Percentiles rank a stretch among this genome's conserved stretches.
Evolutionary conservation across 2,113 vertebrate species (phyloP).

Genomic region (Sylvia atricapilla): DNA sequence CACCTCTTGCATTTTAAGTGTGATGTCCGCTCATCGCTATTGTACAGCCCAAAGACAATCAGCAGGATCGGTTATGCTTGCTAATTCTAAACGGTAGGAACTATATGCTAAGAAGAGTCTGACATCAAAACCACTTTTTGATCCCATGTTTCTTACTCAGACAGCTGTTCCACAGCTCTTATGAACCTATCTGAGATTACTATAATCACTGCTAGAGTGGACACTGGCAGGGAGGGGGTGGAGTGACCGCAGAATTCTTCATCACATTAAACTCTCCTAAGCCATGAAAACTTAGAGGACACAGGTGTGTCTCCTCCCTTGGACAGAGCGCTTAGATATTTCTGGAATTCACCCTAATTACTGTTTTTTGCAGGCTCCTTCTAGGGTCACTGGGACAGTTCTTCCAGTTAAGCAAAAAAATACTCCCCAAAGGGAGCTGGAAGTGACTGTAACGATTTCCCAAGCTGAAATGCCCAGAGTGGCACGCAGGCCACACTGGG

Average conservation of each 20-base stretch:
- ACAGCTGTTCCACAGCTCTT: background rate
- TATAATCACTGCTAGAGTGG: background rate
- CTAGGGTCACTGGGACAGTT: background rate
- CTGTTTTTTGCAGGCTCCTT: background rate
- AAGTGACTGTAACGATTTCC: background rate
- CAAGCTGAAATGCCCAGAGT: background rate
- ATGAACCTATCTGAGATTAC: background rate
- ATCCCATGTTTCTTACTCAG: background rate
- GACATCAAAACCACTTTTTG: background rate
- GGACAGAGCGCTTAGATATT: background rate
- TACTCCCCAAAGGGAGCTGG: background rate
- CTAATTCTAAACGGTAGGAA: background rate
- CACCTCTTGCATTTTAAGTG: background rate
- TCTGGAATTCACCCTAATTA: background rate
- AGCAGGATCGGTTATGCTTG: background rate
- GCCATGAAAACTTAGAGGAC: background rate
- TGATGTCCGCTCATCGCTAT: background rate
- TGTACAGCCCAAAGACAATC: background rate
- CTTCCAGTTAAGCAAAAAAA: background rate
- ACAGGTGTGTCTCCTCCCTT: background rate
- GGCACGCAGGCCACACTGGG: background rate
- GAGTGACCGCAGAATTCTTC: background rate
- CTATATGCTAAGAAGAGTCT: background rate
- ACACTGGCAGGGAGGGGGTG: rapidly evolving
- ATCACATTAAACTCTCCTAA: background rate